Evolutionary conservation across 2,888 invertebrate genomes (phyloP).

Genomic region (Pterobdella sp.): DNA sequence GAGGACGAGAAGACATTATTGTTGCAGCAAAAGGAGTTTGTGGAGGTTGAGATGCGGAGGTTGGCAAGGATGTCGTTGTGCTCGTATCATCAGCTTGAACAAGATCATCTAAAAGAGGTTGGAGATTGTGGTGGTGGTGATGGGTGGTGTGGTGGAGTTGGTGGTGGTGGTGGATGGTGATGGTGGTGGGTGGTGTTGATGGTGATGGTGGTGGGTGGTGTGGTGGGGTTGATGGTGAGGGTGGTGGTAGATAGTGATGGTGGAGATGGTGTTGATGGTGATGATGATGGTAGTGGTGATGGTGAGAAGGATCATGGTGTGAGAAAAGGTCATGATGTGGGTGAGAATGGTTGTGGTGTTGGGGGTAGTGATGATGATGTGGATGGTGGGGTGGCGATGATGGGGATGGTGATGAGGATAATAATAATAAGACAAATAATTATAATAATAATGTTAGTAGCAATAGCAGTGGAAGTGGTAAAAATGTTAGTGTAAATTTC

Average conservation of each 20-base stretch:
- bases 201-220: background rate
- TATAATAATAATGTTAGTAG: no score
- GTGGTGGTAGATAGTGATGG: background rate
- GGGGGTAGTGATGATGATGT: no score
- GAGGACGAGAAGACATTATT: conserved; percentile 44
- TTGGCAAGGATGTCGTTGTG: conserved; percentile 31
- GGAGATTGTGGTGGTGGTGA: background rate
- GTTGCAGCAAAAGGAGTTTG: conserved; percentile 27
- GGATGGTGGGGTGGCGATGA: no score
- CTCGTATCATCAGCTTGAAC: conserved; percentile 33
- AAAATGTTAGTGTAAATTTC: no score
- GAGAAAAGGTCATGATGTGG: background rate
- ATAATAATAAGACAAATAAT: no score
- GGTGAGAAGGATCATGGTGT: background rate
- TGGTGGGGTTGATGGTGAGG: background rate
- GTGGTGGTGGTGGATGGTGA: background rate
- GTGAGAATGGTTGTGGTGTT: no score
- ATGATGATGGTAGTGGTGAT: background rate
- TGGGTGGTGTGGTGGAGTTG: background rate
- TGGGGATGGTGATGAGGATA: no score
- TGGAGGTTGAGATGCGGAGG: conserved; percentile 33
- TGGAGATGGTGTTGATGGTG: background rate
- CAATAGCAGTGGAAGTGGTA: no score
- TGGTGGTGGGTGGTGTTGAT: background rate
- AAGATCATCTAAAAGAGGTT: conserved; percentile 34